phyloP scores from a whole-genome alignment of 2,797 vertebrate species.

The Sebastes diploproa region DNA sequence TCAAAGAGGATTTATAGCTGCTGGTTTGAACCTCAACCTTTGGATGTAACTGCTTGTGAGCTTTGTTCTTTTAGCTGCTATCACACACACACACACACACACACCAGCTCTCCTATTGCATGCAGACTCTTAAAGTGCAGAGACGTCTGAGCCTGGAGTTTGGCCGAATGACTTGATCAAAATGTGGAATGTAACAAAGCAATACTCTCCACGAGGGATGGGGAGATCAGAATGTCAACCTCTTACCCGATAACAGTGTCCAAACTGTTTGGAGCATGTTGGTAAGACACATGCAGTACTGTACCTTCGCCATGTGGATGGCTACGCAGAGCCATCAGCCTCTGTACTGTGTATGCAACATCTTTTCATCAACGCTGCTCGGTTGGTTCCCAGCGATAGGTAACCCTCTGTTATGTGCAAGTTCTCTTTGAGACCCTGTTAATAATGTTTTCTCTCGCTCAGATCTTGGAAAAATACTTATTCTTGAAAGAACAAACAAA shows the following conservation, averaged over 20 bases:
- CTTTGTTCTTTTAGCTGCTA: conserved; percentile 66
- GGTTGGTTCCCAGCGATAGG: conserved; percentile 34
- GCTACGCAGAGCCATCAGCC: conserved; percentile 54
- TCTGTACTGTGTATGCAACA: conserved; percentile 60
- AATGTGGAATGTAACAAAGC: conserved; percentile 74
- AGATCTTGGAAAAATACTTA: conserved; percentile 34
- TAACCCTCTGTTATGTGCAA: conserved; percentile 43
- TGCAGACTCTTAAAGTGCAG: conserved; percentile 65
- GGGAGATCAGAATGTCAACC: conserved; percentile 50
- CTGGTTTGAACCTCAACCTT: conserved; percentile 64
- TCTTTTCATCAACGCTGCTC: conserved; percentile 32
- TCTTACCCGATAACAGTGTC: conserved; percentile 42
- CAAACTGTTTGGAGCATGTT: conserved; percentile 55
- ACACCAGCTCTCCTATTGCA: conserved; percentile 73
- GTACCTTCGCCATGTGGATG: conserved; percentile 61
- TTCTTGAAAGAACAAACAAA: conserved; percentile 42
- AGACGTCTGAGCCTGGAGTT: conserved; percentile 58
- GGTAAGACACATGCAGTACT: conserved; percentile 57
- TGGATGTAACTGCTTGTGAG: conserved; percentile 71
- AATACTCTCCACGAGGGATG: conserved; percentile 51
- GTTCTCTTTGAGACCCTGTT: conserved; percentile 37
- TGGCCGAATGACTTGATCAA: conserved; percentile 65
- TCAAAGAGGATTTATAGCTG: conserved; percentile 59
- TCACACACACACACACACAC: conserved; percentile 9
- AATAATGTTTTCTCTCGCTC: conserved; percentile 35